Percentiles rank a stretch among this genome's conserved stretches.
These are phyloP conservation scores for Linnaemya vulpina DNA, from an alignment of 2,888 invertebrate species.

Conservation along the genomic window DNA sequence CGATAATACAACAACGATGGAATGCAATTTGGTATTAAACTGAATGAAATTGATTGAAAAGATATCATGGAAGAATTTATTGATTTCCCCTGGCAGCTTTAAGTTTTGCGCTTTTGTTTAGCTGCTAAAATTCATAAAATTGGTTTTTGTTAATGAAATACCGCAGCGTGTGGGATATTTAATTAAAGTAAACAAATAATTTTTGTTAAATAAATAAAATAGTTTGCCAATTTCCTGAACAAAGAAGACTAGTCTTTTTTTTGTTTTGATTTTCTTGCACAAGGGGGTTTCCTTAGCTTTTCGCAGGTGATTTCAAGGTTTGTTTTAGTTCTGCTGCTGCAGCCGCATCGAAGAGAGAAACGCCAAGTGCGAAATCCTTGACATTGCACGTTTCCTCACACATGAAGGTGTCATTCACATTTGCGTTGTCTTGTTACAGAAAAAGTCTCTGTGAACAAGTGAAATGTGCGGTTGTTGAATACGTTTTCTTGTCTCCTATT, in stretches of 20 bases:
- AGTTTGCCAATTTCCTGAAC: slow-evolving; percentile 27
- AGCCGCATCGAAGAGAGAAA: no score
- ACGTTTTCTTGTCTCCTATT: slow-evolving; percentile 1
- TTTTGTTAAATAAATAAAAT: slow-evolving; percentile 27
- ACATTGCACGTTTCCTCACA: slow-evolving; percentile 64
- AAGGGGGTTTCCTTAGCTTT: slow-evolving; percentile 3
- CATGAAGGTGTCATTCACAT: slow-evolving; percentile 66
- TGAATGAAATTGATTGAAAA: background rate
- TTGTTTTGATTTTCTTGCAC: background rate
- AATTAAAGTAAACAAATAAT: background rate
- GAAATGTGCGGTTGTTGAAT: background rate
- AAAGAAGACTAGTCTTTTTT: background rate
- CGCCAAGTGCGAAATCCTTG: slow-evolving; percentile 66
- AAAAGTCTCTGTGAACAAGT: background rate
- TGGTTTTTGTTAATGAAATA: slow-evolving; percentile 14
- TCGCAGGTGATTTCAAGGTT: slow-evolving; percentile 65
- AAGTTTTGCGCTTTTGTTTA: background rate
- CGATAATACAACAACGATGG: background rate
- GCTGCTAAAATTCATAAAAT: background rate
- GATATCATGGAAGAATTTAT: background rate
- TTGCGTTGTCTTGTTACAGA: slow-evolving; percentile 34
- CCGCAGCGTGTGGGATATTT: slow-evolving; percentile 29
- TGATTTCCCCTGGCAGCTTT: slow-evolving; percentile 10
- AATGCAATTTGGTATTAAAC: slow-evolving; percentile 10
- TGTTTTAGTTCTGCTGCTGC: background rate